Evolutionary conservation across 1,140 invertebrate genomes (phyloP), one percentile per base, ranked within the genome.

Genomic region (Ylistrum balloti): DNA sequence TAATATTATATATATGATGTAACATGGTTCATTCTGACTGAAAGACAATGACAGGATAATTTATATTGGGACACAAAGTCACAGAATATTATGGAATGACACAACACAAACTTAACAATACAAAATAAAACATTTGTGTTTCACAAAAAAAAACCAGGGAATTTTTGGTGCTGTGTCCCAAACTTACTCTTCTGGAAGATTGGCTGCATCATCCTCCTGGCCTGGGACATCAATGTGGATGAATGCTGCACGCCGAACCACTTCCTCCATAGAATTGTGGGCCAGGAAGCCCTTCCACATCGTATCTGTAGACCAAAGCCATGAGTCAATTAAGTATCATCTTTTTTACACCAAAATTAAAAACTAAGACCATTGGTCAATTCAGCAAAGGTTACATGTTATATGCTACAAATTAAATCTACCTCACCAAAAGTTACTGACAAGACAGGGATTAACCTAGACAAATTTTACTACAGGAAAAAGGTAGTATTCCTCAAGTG

Each of bases 181-280:
- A 87, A 94, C 93, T 94, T 91, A 95, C 94, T 95, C 94, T 28
- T 93, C 88, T 20, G 94, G 94, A 15, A 98, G 96, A 93, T 97
- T 97, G 17, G 97, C 96, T n/a, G 98, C 97, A 93, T 98, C 97
- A 95, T 98, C 98, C 92, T 98, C 98, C 95, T 99, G 98, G 0
- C 98, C 98, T 0, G 98, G 98, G 22, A 98, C 97, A 96, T 98
- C 98, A 20, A 99, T 97, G 95, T 99, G 98, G 90, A 99, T 98
- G 96, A 98, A 99, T 94, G 98, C 97, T 74, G 98, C 98, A 41
- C 98, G 97, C 74, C 98, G 97, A 94, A 98, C 98, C 88, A 99
- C 98, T 96, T 98, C 98, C 74, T 96, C 96, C 98, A 99, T 99
- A 88, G 97, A 97, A 10, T 98, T 97, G 95, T 98, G 97, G 93